phyloP scores from a whole-genome alignment of 2,113 vertebrate species.

The Narcine bancroftii region DNA sequence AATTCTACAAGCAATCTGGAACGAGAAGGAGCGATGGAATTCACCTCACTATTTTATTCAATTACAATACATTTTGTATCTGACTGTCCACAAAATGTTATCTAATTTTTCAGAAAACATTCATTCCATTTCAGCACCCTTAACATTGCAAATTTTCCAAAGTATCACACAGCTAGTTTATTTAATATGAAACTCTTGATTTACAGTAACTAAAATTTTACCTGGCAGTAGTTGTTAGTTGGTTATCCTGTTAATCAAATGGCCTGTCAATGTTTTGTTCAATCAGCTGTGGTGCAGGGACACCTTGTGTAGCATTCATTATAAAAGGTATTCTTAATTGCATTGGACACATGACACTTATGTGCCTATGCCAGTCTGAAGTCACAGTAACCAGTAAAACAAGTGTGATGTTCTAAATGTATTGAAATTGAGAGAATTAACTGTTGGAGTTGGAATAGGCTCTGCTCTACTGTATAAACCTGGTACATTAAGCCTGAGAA shows the following conservation, averaged over 20 bases:
- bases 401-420: background rate
- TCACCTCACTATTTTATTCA: background rate
- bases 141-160: background rate
- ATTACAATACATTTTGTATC: background rate
- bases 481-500: background rate
- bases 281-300: background rate
- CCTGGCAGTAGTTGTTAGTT: background rate
- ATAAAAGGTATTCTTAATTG: conserved; percentile 2
- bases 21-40: background rate
- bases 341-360: background rate
- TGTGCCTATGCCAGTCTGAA: background rate
- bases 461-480: background rate
- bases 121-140: background rate
- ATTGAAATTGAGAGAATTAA: background rate
- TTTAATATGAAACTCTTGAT: no score
- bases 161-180: background rate
- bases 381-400: conserved; percentile 34
- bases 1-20: background rate
- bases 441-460: background rate
- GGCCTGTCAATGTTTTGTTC: background rate
- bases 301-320: background rate
- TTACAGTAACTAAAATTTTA: background rate
- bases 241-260: background rate
- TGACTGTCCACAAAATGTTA: background rate
- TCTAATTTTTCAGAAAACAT: background rate